A percentile compares a stretch with the other conserved stretches of the same genome.
Evolutionary conservation across 2,113 vertebrate species (phyloP).

Genomic region (Ginglymostoma cirratum): DNA sequence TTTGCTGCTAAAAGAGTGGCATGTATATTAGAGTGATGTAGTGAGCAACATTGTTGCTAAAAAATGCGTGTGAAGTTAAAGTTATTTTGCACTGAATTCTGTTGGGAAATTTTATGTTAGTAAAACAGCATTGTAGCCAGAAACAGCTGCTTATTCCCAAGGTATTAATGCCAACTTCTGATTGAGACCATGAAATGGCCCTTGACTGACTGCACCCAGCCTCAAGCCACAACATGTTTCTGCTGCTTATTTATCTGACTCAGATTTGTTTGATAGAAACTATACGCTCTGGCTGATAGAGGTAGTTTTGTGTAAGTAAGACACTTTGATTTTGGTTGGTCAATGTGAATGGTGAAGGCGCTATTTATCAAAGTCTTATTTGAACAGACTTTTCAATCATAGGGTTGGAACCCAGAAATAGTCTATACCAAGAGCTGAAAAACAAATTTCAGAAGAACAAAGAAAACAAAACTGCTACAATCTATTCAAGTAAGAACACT

Average conservation of each 20-base stretch:
- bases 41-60: neutral
- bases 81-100: neutral
- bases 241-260: neutral
- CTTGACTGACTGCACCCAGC: neutral
- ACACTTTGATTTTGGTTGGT: neutral
- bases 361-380: neutral
- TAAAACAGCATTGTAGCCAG: neutral
- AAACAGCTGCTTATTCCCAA: neutral
- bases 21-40: neutral
- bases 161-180: neutral
- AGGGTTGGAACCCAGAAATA: neutral
- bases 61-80: neutral
- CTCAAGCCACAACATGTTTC: neutral
- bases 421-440: neutral
- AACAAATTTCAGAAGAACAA: neutral
- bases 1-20: neutral
- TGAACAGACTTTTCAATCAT: neutral
- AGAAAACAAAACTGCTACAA: neutral
- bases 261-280: neutral
- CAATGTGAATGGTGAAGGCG: neutral
- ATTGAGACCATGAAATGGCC: neutral
- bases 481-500: neutral
- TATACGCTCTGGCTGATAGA: neutral
- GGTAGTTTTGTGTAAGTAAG: neutral
- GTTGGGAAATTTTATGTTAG: neutral